These are phyloP conservation scores for Chaetodon trifasciatus DNA, from an alignment of 2,797 vertebrate genomes.

Conservation along the genomic window DNA sequence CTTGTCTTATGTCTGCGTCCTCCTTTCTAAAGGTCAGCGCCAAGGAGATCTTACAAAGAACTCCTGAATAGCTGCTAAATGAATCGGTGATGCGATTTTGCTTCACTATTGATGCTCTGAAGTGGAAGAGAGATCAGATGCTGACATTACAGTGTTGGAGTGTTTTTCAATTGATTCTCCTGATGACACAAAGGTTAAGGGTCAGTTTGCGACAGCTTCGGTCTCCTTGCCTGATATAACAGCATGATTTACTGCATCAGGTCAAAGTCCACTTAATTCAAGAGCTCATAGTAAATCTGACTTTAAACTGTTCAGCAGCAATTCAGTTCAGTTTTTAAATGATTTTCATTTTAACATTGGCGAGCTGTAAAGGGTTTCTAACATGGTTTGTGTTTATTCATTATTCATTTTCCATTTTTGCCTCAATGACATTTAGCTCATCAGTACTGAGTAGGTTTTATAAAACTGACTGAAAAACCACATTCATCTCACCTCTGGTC, in stretches of 20 bases:
- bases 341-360: background rate
- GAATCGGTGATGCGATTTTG: background rate
- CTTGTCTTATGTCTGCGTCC: constrained; percentile 22
- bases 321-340: background rate
- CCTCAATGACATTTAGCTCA: background rate
- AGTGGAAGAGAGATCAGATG: constrained; percentile 1
- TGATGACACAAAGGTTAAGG: constrained; percentile 22
- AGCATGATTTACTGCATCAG: background rate
- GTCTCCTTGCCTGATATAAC: background rate
- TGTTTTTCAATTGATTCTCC: constrained; percentile 27
- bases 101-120: background rate
- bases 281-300: background rate
- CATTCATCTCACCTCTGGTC: background rate
- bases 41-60: constrained; percentile 11
- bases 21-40: constrained; percentile 53
- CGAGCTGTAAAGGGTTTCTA: background rate
- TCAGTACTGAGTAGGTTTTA: background rate
- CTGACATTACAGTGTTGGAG: constrained; percentile 4
- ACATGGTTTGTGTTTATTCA: background rate
- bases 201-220: constrained; percentile 7
- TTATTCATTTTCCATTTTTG: background rate
- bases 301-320: background rate
- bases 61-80: constrained; percentile 20
- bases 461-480: background rate
- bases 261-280: background rate